Percentiles rank a stretch among this genome's conserved stretches.
These are phyloP conservation scores for Labia minor DNA, from an alignment of 2,888 invertebrate genomes.

Conservation along the genomic window DNA sequence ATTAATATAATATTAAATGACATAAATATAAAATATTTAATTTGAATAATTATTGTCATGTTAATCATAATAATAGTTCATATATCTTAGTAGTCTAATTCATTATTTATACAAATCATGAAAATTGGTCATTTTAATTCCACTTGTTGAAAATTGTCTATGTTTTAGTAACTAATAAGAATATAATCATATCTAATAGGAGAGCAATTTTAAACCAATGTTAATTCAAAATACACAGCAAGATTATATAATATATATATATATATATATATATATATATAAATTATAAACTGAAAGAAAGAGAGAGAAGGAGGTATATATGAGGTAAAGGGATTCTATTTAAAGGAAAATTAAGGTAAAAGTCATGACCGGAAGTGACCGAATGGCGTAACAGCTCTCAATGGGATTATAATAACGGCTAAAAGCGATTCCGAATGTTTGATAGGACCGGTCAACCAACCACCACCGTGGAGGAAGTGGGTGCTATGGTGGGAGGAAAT, in stretches of 20 bases:
- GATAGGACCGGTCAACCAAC: background rate
- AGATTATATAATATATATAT: background rate
- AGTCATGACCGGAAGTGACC: background rate
- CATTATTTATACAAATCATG: background rate
- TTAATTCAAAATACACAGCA: background rate
- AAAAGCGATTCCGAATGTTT: background rate
- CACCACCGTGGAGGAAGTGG: no score
- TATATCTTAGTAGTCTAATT: background rate
- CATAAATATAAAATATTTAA: no score
- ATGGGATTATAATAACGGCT: conserved; percentile 4
- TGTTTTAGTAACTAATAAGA: background rate
- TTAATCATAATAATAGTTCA: no score
- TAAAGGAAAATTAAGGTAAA: conserved; percentile 3
- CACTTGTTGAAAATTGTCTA: background rate
- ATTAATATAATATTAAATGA: no score
- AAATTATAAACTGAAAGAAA: no score
- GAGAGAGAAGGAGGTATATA: no score
- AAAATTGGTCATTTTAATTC: conserved; percentile 8
- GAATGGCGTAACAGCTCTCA: background rate
- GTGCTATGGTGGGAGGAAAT: no score
- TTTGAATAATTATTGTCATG: no score
- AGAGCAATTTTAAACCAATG: background rate
- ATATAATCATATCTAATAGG: conserved; percentile 6
- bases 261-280: no score
- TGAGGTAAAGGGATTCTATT: background rate